phyloP scores from a whole-genome alignment of 2,797 vertebrate species.

The Percopsis omiscomaycus region DNA sequence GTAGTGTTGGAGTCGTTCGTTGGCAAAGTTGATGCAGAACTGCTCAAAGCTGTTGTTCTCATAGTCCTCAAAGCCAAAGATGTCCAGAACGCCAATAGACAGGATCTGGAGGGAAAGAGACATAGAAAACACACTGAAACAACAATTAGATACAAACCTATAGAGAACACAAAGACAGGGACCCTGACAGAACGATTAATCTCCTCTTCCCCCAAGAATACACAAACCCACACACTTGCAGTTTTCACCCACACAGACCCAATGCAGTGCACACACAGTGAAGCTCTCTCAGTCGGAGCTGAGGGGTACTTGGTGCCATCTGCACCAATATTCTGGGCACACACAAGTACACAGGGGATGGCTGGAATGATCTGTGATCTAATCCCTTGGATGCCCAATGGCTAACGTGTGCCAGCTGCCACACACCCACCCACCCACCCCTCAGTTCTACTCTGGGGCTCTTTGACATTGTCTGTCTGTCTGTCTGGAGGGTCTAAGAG shows the following conservation, averaged over 20 bases:
- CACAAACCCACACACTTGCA: background rate
- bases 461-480: background rate
- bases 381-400: constrained; percentile 53
- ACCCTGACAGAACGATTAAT: background rate
- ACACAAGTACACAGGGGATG: constrained; percentile 6
- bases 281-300: constrained; percentile 46
- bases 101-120: constrained; percentile 73
- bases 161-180: background rate
- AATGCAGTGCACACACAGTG: constrained; percentile 25
- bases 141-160: no score
- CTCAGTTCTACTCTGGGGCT: constrained; percentile 4
- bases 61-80: constrained; percentile 92
- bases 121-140: background rate
- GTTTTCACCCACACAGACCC: background rate
- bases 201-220: background rate
- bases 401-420: constrained; percentile 54
- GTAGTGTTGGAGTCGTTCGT: constrained; percentile 89
- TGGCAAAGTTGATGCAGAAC: constrained; percentile 92
- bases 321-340: constrained; percentile 56
- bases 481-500: constrained; percentile 4
- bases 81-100: constrained; percentile 89
- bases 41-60: constrained; percentile 92
- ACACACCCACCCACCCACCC: constrained; percentile 10
- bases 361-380: constrained; percentile 32
- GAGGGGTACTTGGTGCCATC: constrained; percentile 63